These are phyloP conservation scores for Acanthopleura granulata DNA, from an alignment of 2,888 invertebrate species.

Conservation along the genomic window DNA sequence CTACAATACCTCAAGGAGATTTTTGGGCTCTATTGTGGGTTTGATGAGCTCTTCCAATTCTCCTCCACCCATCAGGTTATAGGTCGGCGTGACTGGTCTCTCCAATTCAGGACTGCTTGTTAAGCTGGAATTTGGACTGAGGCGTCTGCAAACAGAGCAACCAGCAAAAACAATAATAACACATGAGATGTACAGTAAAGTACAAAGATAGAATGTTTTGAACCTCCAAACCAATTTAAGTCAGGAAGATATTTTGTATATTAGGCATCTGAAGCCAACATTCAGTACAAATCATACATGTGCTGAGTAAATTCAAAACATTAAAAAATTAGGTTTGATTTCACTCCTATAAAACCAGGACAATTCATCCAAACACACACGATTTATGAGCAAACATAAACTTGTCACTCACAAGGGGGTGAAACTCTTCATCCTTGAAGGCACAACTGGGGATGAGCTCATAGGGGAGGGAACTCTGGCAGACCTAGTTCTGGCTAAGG, in stretches of 20 bases:
- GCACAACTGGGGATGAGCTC: constrained; percentile 48
- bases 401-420: neutral
- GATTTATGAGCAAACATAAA: no score
- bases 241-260: no score
- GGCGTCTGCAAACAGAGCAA: constrained; percentile 2
- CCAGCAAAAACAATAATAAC: no score
- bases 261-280: no score
- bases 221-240: no score
- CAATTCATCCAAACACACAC: no score
- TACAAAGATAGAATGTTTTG: no score
- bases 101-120: constrained; percentile 48
- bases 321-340: no score
- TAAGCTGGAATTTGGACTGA: constrained; percentile 38
- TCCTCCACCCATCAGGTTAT: constrained; percentile 28
- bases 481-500: constrained; percentile 46
- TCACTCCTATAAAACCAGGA: no score
- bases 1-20: constrained; percentile 50
- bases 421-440: constrained; percentile 1
- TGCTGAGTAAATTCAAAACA: no score
- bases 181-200: no score
- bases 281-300: no score
- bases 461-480: constrained; percentile 41
- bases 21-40: constrained; percentile 57
- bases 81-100: constrained; percentile 47
- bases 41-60: constrained; percentile 32